Conservation (phyloP, 2,888 invertebrate genomes). For the Drosophila nr. perissopoda region DNA sequence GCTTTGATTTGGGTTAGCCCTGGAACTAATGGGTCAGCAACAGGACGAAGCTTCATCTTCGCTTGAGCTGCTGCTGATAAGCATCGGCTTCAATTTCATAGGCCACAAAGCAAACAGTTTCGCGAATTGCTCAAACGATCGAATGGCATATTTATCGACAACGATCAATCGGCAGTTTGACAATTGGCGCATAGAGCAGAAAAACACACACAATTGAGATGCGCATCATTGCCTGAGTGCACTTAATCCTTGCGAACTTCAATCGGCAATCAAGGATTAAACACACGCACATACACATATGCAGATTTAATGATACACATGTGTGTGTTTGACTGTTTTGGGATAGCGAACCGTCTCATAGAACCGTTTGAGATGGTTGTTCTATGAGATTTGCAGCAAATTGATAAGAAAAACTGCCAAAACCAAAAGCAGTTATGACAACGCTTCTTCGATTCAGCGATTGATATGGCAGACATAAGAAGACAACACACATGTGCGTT, state of each 20-base stretch:
- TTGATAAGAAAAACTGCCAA: slow-evolving; percentile 69
- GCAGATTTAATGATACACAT: slow-evolving; percentile 26
- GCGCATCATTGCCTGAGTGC: slow-evolving; percentile 71
- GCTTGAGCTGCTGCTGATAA: slow-evolving; percentile 52
- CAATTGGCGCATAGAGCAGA: slow-evolving; percentile 37
- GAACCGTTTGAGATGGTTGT: neutral
- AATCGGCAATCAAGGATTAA: slow-evolving; percentile 39
- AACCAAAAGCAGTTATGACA: slow-evolving; percentile 73
- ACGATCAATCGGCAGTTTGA: slow-evolving; percentile 51
- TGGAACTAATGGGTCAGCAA: slow-evolving; percentile 32
- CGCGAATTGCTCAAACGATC: slow-evolving; percentile 58
- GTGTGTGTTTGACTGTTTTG: slow-evolving; percentile 13
- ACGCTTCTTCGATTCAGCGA: slow-evolving; percentile 48
- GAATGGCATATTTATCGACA: slow-evolving; percentile 54
- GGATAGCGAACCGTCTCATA: neutral
- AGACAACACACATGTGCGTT: slow-evolving; percentile 25
- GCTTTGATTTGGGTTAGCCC: slow-evolving; percentile 25
- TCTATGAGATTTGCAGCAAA: slow-evolving; percentile 62
- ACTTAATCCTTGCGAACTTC: slow-evolving; percentile 77
- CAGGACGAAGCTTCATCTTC: slow-evolving; percentile 20
- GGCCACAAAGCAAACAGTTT: slow-evolving; percentile 77
- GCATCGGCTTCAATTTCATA: slow-evolving; percentile 76
- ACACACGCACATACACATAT: slow-evolving; percentile 30
- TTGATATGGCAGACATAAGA: slow-evolving; percentile 57
- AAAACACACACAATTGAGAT: slow-evolving; percentile 63